These are phyloP conservation scores for Papilio helenus DNA, from an alignment of 1,140 invertebrate species.

Conservation along the genomic window DNA sequence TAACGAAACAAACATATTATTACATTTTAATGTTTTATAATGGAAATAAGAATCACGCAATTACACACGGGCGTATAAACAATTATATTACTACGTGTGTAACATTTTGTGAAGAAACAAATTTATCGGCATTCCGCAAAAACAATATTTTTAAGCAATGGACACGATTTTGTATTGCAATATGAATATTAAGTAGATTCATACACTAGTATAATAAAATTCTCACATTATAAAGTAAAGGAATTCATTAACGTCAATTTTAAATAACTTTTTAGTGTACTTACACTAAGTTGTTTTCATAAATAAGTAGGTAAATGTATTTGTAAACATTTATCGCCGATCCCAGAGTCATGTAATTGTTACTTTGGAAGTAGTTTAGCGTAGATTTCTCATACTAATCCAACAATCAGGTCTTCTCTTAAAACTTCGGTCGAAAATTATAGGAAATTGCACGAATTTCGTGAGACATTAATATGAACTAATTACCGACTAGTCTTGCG, in stretches of 20 bases:
- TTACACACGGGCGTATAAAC: constrained; percentile 4
- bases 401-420: too few species aligned
- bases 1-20: constrained; percentile 28
- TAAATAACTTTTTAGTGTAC: background rate
- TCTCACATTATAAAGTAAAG: background rate
- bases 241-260: background rate
- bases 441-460: too few species aligned
- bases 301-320: background rate
- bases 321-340: background rate
- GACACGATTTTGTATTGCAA: constrained; percentile 5
- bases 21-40: constrained; percentile 2
- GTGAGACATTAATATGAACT: too few species aligned
- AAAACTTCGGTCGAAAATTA: too few species aligned
- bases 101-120: constrained; percentile 33
- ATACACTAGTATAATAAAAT: background rate
- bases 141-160: constrained; percentile 19
- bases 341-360: background rate
- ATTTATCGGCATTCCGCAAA: constrained; percentile 19
- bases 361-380: background rate
- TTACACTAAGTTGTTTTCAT: background rate
- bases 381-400: background rate
- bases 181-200: background rate
- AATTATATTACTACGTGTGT: background rate
- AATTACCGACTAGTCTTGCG: too few species aligned
- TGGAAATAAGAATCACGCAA: constrained; percentile 20